Base-by-base conservation (phyloP, 2,113 vertebrate species). In the Hystrix brachyura region DNA sequence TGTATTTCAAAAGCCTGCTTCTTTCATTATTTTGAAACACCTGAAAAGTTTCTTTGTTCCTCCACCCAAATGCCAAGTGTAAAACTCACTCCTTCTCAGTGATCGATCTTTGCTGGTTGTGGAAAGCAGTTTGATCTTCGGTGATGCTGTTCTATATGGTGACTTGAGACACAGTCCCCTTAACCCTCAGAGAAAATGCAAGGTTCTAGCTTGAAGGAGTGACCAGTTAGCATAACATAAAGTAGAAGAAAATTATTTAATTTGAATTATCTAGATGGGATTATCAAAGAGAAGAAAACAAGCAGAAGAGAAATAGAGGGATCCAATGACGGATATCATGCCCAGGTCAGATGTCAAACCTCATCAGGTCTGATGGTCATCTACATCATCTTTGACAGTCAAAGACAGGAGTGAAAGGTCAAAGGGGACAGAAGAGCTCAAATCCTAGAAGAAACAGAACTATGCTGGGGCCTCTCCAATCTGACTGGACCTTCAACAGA, bases 1-100 rank as follows among this genome's bases (percentile, higher is more conserved):
- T 97, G 92, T 95, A 97, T 97, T 97, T 97, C 97, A 97, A 98
- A 97, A 92, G 92, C 59, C 69, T 67, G 59, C 59, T 76, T 79
- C 86, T 94, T 97, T 87, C 83, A 81, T 85, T 95, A 90, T 90
- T 92, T 86, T 83, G 53, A 94, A 97, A 97, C 94, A 90, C 83
- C 64, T 93, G 80, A 80, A 81, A 92, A 97, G 90, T 97, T 91
- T 76, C 96, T 97, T 97, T 95, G 84, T 92, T 96, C 71, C 46
- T 96, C 69, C 69, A 76, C 74, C 81, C 90, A 95, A 92, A 81
- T 88, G 85, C 87, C 76, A 95, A 91, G 29, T 64, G 29, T 93
- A 82, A 94, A 94, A 96, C 48, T 94, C 87, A 87, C 71, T 62
- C 38, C 46, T 67, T 60, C 80, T 78, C 65, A 32, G 29, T 62